phyloP scores from a whole-genome alignment of 2,797 vertebrate genomes.

The Gymnocypris eckloni region DNA sequence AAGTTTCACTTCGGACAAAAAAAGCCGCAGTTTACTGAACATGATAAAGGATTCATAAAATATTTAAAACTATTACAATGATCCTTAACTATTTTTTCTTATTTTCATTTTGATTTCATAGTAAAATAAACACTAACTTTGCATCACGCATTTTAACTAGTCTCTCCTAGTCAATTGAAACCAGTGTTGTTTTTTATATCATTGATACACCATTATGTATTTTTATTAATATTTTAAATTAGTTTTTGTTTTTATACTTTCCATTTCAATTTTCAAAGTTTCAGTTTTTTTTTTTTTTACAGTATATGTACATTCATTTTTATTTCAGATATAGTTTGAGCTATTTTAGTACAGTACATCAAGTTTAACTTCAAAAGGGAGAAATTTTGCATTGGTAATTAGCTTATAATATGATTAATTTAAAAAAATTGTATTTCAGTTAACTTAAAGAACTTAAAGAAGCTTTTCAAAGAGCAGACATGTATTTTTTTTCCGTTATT shows the following conservation, averaged over 20 bases:
- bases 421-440: not conserved
- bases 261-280: too few relatives aligned
- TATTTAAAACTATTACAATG: not conserved
- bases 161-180: too few relatives aligned
- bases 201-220: not conserved
- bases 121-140: not conserved
- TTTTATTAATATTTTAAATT: not conserved
- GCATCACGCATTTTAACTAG: too few relatives aligned
- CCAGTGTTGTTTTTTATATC: not conserved
- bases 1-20: conserved; percentile 12
- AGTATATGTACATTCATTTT: not conserved
- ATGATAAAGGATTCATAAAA: not conserved
- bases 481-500: not conserved
- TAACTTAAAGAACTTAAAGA: not conserved
- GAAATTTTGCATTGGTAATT: not conserved
- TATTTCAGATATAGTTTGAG: not conserved
- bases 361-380: not conserved
- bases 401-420: not conserved
- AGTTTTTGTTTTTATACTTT: too few relatives aligned
- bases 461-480: conserved; percentile 30
- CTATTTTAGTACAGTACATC: too few relatives aligned
- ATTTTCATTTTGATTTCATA: not conserved
- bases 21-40: not conserved
- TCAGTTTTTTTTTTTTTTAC: not conserved
- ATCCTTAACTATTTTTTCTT: not conserved